These are phyloP conservation scores for Chlamydotis undulata DNA, from an alignment of 2,113 vertebrate genomes.

Conservation along the genomic window DNA sequence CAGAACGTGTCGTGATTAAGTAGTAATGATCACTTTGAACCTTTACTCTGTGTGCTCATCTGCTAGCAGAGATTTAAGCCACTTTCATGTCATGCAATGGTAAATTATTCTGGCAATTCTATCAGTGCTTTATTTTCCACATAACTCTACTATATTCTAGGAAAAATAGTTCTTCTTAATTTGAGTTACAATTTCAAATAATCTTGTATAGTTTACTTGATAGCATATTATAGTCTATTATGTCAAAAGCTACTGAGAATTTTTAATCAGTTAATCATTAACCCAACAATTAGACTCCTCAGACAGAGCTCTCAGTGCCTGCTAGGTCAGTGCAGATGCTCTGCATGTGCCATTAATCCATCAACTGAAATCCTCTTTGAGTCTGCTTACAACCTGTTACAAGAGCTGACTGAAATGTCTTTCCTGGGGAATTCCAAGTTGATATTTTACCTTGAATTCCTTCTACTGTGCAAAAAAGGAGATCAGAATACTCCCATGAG, in stretches of 20 bases:
- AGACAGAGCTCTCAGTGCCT: background rate
- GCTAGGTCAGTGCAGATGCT: background rate
- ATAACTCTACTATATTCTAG: background rate
- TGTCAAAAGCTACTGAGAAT: background rate
- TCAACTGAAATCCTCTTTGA: background rate
- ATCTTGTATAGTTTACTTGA: background rate
- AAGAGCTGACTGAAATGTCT: background rate
- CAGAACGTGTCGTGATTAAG: constrained; percentile 5
- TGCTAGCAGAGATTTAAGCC: constrained; percentile 48
- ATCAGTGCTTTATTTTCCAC: constrained; percentile 15
- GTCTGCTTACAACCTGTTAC: background rate
- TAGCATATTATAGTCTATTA: background rate
- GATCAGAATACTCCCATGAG: background rate
- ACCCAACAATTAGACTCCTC: background rate
- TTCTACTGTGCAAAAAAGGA: background rate
- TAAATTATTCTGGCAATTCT: constrained; percentile 27
- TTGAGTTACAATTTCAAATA: background rate
- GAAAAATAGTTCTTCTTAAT: constrained; percentile 19
- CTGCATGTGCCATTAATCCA: background rate
- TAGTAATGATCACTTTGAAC: constrained; percentile 37
- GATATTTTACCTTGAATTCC: background rate
- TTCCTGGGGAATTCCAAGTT: background rate
- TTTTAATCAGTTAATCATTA: constrained; percentile 16
- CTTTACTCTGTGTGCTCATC: constrained; percentile 12
- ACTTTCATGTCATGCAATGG: background rate